Conservation (phyloP, 1,140 invertebrate species). For the Diorhabda carinulata region DNA sequence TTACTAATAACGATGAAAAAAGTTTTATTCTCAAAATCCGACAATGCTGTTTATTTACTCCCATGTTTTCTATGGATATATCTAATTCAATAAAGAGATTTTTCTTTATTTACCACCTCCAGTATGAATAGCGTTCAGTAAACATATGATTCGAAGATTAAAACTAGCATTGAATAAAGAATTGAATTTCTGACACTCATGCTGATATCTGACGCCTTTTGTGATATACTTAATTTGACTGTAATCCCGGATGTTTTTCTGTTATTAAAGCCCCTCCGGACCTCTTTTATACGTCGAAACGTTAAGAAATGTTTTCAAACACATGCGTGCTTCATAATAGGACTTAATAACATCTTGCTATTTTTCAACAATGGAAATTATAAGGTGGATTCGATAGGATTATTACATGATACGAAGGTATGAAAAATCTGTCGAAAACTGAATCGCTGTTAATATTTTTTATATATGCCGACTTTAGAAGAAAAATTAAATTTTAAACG, state of each 20-base stretch:
- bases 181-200: neutral
- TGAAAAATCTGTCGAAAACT: neutral
- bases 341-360: constrained; percentile 2
- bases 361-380: constrained; percentile 1
- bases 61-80: neutral
- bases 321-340: constrained; percentile 2
- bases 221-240: constrained; percentile 1
- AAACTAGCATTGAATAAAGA: neutral
- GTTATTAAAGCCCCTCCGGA: neutral
- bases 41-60: no score
- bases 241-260: constrained; percentile 2
- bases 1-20: no score
- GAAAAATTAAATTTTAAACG: no score
- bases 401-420: constrained; percentile 1
- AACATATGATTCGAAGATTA: constrained; percentile 3
- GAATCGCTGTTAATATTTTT: no score
- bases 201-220: neutral
- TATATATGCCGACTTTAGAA: no score
- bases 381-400: constrained; percentile 2
- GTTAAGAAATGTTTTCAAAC: constrained; percentile 1
- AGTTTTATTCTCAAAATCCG: no score
- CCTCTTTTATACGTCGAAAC: neutral
- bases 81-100: neutral
- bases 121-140: neutral
- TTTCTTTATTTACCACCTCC: neutral